Conservation (phyloP, 1,140 invertebrate genomes). For the Bombus fervidus region DNA sequence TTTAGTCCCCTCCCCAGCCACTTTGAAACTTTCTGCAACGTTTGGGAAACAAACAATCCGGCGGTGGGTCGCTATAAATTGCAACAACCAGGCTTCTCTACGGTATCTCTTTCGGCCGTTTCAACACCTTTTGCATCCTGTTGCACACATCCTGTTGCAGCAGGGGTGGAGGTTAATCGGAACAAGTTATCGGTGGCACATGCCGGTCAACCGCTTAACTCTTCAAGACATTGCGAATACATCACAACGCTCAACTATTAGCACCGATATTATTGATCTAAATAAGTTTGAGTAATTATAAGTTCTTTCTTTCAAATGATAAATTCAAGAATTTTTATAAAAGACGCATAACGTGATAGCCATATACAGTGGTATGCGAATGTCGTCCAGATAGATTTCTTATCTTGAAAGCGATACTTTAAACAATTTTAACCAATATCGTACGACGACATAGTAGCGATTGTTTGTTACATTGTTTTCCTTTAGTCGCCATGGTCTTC, state of each 20-base stretch:
- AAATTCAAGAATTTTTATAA: background rate
- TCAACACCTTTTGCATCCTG: conserved; percentile 1
- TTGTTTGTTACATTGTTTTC: too few species aligned
- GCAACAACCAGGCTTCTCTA: background rate
- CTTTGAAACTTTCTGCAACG: background rate
- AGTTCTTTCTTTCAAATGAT: background rate
- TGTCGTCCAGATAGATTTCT: too few species aligned
- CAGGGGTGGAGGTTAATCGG: conserved; percentile 29
- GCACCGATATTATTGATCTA: background rate
- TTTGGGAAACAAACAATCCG: conserved; percentile 28
- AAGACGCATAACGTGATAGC: too few species aligned
- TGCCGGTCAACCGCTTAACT: conserved; percentile 3
- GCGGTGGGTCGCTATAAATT: background rate
- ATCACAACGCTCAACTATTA: background rate
- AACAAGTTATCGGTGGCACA: conserved; percentile 15
- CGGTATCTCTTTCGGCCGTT: background rate
- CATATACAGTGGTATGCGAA: too few species aligned
- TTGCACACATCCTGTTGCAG: background rate
- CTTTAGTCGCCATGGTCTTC: too few species aligned
- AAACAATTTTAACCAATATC: too few species aligned
- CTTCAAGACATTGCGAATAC: background rate
- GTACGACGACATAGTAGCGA: too few species aligned
- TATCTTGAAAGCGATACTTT: too few species aligned
- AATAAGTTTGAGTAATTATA: too few species aligned
- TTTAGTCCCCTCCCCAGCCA: conserved; percentile 2